phyloP scores from a whole-genome alignment of 23 tunicate species.

The Halocynthia aurantium region DNA sequence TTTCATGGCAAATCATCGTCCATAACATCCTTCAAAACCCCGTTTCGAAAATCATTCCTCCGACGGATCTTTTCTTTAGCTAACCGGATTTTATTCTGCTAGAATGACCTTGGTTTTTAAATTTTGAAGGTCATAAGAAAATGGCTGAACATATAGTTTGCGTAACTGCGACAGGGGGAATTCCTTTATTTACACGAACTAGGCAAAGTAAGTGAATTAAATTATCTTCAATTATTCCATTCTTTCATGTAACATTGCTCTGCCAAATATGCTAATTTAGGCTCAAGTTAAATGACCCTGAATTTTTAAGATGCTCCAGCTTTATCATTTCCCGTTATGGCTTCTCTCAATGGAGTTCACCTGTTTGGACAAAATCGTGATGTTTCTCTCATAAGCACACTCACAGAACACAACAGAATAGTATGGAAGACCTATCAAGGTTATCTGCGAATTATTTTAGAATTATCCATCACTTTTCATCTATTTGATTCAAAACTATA shows the following conservation, averaged over 20 bases:
- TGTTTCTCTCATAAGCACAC: conserved; percentile 51
- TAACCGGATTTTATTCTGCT: too few relatives aligned
- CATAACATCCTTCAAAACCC: too few relatives aligned
- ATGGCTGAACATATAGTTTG: conserved; percentile 93
- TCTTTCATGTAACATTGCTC: background rate
- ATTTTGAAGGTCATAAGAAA: too few relatives aligned
- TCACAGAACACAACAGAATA: conserved; percentile 36
- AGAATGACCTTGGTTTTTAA: too few relatives aligned
- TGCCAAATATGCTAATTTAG: too few relatives aligned
- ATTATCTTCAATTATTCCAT: background rate
- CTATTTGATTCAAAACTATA: background rate
- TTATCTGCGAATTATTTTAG: background rate
- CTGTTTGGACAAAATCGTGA: conserved; percentile 81
- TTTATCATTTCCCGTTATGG: conserved; percentile 82
- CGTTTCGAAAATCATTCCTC: too few relatives aligned
- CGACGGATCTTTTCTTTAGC: too few relatives aligned
- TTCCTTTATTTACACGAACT: conserved; percentile 79
- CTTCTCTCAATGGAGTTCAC: conserved; percentile 82
- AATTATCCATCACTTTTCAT: background rate
- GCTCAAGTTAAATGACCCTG: background rate
- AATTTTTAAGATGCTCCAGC: conserved; percentile 51
- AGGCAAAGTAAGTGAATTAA: conserved; percentile 45
- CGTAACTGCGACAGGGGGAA: conserved; percentile 80
- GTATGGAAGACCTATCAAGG: conserved; percentile 90
- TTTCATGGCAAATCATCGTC: too few relatives aligned